phyloP scores from a whole-genome alignment of 1,140 invertebrate genomes.

The Agraylea sexmaculata region DNA sequence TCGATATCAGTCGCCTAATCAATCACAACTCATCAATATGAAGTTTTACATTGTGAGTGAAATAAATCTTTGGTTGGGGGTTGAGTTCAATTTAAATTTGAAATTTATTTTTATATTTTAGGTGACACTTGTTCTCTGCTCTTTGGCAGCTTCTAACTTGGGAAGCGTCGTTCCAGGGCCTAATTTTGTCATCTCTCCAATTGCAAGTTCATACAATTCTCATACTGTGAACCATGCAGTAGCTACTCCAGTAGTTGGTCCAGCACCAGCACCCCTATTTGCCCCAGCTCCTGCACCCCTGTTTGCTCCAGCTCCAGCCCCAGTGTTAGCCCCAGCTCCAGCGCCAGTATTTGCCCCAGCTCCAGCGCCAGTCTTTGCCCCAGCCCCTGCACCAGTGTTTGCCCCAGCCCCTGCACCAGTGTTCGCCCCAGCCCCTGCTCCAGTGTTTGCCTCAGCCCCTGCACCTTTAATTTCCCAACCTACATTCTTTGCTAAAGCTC shows the following conservation, averaged over 20 bases:
- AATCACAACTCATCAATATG: too few species aligned
- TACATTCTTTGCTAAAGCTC: neutral
- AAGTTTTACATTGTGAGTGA: too few species aligned
- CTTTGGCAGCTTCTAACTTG: slow-evolving; percentile 24
- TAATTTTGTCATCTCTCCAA: slow-evolving; percentile 31
- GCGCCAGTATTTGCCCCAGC: slow-evolving; percentile 20
- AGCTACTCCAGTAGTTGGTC: slow-evolving; percentile 33
- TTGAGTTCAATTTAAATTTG: too few species aligned
- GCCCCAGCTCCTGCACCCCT: slow-evolving; percentile 10
- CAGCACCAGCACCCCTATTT: slow-evolving; percentile 14
- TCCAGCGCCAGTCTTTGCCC: slow-evolving; percentile 16
- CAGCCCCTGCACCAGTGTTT: slow-evolving; percentile 12
- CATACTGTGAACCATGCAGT: slow-evolving; percentile 46
- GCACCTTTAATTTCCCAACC: neutral
- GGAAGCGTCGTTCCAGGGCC: slow-evolving; percentile 25
- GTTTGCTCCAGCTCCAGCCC: slow-evolving; percentile 23
- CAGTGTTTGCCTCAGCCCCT: slow-evolving; percentile 7
- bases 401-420: slow-evolving; percentile 14
- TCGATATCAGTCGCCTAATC: too few species aligned
- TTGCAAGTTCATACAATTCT: slow-evolving; percentile 45
- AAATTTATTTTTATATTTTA: too few species aligned
- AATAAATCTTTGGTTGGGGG: too few species aligned
- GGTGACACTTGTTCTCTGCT: slow-evolving; percentile 25
- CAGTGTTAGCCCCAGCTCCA: slow-evolving; percentile 21
- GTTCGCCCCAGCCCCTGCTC: slow-evolving; percentile 25